A percentile compares a stretch with the other conserved stretches of the same genome.
Conservation (phyloP, 2,797 vertebrate species). For the Lepus oiostolus region DNA sequence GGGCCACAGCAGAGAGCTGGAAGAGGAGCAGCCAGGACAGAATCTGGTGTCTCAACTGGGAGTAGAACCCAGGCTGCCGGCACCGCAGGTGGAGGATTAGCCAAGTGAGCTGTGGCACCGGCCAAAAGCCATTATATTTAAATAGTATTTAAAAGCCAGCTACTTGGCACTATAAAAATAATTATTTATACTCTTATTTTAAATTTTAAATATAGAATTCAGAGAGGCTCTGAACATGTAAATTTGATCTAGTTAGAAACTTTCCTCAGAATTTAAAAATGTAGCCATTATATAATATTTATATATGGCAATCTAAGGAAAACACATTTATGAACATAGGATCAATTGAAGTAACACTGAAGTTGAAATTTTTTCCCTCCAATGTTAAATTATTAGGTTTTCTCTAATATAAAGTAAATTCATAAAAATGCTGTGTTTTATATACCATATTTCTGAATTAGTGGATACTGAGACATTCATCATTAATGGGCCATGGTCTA, state of each 20-base stretch:
- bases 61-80: too few species aligned
- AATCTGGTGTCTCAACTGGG: too few species aligned
- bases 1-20: too few species aligned
- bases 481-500: background rate
- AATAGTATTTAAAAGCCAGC: background rate
- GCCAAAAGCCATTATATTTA: background rate
- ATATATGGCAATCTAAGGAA: background rate
- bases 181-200: background rate
- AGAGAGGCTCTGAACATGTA: background rate
- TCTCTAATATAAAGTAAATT: background rate
- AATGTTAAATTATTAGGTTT: background rate
- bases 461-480: background rate
- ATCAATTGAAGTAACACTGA: background rate
- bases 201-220: background rate
- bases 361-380: background rate
- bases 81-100: too few species aligned
- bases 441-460: background rate
- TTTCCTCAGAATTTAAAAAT: background rate
- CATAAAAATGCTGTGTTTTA: background rate
- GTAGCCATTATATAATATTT: background rate
- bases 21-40: too few species aligned
- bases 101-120: too few species aligned
- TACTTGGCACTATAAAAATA: background rate
- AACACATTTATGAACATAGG: background rate
- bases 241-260: conserved; percentile 8